Conservation (phyloP, 2,888 invertebrate genomes). For the Drosophila buzzatii region DNA sequence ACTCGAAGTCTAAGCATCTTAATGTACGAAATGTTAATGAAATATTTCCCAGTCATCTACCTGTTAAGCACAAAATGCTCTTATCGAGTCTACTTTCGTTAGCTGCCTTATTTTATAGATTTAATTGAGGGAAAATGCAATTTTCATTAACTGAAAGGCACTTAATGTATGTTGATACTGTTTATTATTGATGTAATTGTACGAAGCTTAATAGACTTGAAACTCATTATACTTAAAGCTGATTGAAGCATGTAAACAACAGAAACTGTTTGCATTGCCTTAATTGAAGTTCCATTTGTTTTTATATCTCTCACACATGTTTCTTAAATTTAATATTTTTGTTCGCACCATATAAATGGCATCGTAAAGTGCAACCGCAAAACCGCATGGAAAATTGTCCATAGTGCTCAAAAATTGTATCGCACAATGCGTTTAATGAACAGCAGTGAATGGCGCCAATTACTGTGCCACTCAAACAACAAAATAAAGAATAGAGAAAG, state of each 20-base stretch:
- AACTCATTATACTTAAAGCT: background rate
- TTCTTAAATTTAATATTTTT: background rate
- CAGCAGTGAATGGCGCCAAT: constrained; percentile 56
- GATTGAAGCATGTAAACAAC: background rate
- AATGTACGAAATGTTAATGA: background rate
- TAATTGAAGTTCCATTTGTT: background rate
- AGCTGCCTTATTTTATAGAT: background rate
- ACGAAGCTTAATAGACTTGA: background rate
- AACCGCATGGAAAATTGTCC: constrained; percentile 40
- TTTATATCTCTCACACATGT: too few species aligned
- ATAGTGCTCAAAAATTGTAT: constrained; percentile 40
- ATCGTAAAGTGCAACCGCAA: constrained; percentile 46
- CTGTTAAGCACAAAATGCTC: constrained; percentile 8
- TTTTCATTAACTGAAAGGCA: constrained; percentile 14
- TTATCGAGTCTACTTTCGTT: constrained; percentile 7
- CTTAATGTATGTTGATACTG: background rate
- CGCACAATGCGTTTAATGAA: constrained; percentile 60
- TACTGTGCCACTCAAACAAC: constrained; percentile 40
- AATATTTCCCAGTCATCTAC: background rate
- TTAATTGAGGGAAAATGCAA: background rate
- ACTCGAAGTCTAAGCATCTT: constrained; percentile 10
- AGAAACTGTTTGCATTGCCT: background rate
- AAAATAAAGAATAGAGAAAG: constrained; percentile 17
- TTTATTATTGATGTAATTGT: background rate
- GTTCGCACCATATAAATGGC: constrained; percentile 25